Conservation (phyloP, 2,113 vertebrate genomes). For the Eptatretus burgeri region DNA sequence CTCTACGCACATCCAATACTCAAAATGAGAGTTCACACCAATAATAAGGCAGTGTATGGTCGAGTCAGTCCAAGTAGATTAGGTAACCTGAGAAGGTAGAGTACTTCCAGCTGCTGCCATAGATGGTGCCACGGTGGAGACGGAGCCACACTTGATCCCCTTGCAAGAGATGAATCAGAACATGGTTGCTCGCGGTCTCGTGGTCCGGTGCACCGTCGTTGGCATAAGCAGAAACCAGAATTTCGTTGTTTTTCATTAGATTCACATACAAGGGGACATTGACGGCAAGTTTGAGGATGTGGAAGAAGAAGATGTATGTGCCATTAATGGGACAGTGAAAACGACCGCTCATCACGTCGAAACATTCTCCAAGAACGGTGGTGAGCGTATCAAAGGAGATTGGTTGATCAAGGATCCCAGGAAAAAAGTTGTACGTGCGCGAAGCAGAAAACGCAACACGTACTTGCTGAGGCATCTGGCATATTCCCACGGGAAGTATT, state of each 20-base stretch:
- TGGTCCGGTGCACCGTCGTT: slow-evolving; percentile 89
- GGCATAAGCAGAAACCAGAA: slow-evolving; percentile 73
- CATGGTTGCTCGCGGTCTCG: slow-evolving; percentile 77
- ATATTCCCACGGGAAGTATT: slow-evolving; percentile 46
- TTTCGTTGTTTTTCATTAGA: slow-evolving; percentile 87
- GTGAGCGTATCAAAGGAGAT: slow-evolving; percentile 73
- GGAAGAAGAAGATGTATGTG: slow-evolving; percentile 78
- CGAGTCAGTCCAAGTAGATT: slow-evolving; percentile 61
- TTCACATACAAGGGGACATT: slow-evolving; percentile 82
- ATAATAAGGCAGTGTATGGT: no score
- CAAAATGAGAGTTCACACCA: no score
- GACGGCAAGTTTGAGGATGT: slow-evolving; percentile 87
- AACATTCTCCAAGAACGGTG: slow-evolving; percentile 64
- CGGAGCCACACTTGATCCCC: slow-evolving; percentile 87
- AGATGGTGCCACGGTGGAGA: slow-evolving; percentile 72
- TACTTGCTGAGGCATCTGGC: slow-evolving; percentile 45
- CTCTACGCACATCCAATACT: no score
- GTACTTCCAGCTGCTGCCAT: slow-evolving; percentile 95
- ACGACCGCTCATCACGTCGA: slow-evolving; percentile 49
- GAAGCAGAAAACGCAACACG: slow-evolving; percentile 73
- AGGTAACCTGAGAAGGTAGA: slow-evolving; percentile 93
- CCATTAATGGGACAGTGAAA: slow-evolving; percentile 64
- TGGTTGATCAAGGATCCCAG: slow-evolving; percentile 75
- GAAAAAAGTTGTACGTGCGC: slow-evolving; percentile 61
- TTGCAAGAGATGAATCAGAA: slow-evolving; percentile 57